Evolutionary conservation across 2,113 vertebrate species (phyloP).

Genomic region (Oreochromis spilurus): DNA sequence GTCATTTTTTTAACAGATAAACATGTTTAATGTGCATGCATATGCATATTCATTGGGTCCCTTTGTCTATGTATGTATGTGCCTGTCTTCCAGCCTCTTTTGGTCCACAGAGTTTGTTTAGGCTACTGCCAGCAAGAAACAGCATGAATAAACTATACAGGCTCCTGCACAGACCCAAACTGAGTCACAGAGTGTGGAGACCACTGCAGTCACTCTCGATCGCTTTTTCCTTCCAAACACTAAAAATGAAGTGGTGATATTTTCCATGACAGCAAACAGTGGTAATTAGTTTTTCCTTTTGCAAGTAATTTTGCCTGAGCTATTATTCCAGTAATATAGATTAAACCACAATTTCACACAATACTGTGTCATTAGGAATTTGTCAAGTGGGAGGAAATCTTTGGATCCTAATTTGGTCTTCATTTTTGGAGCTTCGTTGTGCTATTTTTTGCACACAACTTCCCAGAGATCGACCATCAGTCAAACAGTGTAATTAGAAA

Average conservation of each 20-base stretch:
- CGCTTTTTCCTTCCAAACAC: neutral
- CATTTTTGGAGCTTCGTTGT: neutral
- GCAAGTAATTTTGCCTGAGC: neutral
- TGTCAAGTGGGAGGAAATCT: neutral
- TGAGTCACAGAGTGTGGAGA: neutral
- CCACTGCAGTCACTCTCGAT: neutral
- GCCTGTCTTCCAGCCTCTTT: neutral
- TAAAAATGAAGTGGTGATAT: neutral
- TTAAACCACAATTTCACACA: neutral
- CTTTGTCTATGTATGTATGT: neutral
- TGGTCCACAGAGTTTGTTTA: neutral
- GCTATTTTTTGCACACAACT: neutral
- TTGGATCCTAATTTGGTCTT: neutral
- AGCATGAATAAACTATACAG: neutral
- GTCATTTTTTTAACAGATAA: neutral
- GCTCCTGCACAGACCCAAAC: neutral
- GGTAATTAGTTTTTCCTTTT: neutral
- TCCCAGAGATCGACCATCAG: neutral
- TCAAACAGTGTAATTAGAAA: neutral
- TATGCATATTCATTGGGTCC: neutral
- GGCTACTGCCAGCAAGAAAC: neutral
- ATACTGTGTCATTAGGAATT: neutral
- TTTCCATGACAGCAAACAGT: neutral
- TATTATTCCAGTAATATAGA: neutral
- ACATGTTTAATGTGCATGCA: neutral